Percentiles rank a stretch among this genome's conserved stretches.
Conservation (phyloP, 1,140 invertebrate species). For the Sycobia sp. region DNA sequence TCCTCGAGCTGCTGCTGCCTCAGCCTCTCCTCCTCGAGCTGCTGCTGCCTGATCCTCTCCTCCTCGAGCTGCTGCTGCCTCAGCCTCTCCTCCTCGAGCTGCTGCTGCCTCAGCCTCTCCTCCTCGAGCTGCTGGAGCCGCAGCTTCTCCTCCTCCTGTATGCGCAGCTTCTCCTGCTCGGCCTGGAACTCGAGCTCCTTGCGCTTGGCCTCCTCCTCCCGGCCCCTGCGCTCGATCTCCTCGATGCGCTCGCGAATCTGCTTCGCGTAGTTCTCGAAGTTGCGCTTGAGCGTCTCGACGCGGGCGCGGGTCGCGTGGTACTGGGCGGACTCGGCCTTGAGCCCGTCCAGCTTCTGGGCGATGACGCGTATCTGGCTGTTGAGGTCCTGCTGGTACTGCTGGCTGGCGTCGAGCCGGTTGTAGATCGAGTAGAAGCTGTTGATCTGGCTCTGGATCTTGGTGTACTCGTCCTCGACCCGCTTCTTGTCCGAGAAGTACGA, state of each 20-base stretch:
- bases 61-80: background rate
- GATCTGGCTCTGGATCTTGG: background rate
- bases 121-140: background rate
- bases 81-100: background rate
- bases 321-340: background rate
- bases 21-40: background rate
- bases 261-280: conserved; percentile 8
- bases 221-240: background rate
- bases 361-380: background rate
- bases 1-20: background rate
- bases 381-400: conserved; percentile 3
- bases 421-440: conserved; percentile 4
- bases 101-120: background rate
- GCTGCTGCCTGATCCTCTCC: background rate
- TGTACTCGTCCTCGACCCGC: background rate
- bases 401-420: background rate
- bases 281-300: conserved; percentile 7
- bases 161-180: background rate
- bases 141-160: background rate
- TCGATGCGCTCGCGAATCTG: conserved; percentile 2
- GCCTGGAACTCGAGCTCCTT: background rate
- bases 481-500: background rate
- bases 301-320: background rate
- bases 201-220: background rate
- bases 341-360: background rate